These are phyloP conservation scores for Halictus quadricinctus DNA, from an alignment of 2,888 invertebrate genomes.

Conservation along the genomic window DNA sequence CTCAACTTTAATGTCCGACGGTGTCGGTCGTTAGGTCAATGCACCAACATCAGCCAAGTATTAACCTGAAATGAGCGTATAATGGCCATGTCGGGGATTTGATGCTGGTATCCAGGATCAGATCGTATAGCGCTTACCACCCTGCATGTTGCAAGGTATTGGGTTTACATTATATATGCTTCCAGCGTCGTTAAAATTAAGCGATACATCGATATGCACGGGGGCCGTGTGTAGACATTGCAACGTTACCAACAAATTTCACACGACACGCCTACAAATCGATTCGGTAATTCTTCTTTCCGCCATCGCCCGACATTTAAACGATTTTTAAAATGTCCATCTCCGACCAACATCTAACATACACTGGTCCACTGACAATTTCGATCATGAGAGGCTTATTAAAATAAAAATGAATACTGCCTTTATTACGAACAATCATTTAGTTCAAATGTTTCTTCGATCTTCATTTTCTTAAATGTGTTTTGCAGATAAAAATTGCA, in stretches of 20 bases:
- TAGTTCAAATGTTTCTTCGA: too few species aligned
- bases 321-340: neutral
- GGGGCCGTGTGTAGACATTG: neutral
- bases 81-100: conserved; percentile 74
- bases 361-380: too few species aligned
- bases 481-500: too few species aligned
- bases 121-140: conserved; percentile 61
- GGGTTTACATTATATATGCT: conserved; percentile 75
- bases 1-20: conserved; percentile 65
- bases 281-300: neutral
- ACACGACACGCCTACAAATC: neutral
- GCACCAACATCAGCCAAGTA: conserved; percentile 70
- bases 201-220: conserved; percentile 75
- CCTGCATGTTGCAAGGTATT: conserved; percentile 71
- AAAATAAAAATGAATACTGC: too few species aligned
- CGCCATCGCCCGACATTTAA: neutral
- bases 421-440: too few species aligned
- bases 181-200: conserved; percentile 74
- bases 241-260: conserved; percentile 1
- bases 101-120: conserved; percentile 66
- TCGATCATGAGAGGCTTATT: too few species aligned
- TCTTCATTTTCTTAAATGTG: too few species aligned
- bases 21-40: conserved; percentile 67
- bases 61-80: conserved; percentile 76
- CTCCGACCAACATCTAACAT: too few species aligned